These are phyloP conservation scores for Crocidura indochinensis DNA, from an alignment of 2,797 vertebrate genomes.

Conservation along the genomic window DNA sequence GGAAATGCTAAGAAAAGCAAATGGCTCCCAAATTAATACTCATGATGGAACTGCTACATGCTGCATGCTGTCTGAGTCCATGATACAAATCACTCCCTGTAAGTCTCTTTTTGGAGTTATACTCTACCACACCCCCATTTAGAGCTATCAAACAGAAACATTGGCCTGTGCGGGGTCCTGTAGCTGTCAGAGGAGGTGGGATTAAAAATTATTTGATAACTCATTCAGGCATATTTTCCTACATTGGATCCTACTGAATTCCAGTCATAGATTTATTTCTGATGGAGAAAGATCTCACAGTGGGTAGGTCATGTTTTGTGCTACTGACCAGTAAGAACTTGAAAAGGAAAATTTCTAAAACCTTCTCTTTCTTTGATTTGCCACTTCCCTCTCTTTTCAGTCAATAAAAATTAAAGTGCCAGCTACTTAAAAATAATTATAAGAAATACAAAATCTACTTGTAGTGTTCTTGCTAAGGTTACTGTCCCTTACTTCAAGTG, in stretches of 20 bases:
- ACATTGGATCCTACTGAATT: background rate
- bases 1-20: background rate
- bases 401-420: conserved; percentile 40
- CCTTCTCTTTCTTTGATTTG: conserved; percentile 34
- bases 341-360: background rate
- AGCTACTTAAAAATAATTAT: conserved; percentile 43
- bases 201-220: background rate
- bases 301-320: background rate
- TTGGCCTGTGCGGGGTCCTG: background rate
- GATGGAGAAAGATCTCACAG: background rate
- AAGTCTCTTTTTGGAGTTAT: background rate
- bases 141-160: background rate
- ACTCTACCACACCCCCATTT: background rate
- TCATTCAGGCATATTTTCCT: background rate
- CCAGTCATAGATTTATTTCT: conserved; percentile 7
- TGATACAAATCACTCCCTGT: background rate
- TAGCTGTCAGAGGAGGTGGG: background rate
- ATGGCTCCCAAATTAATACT: background rate
- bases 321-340: background rate
- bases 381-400: background rate
- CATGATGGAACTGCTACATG: background rate
- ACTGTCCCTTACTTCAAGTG: conserved; percentile 62
- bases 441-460: conserved; percentile 63
- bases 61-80: background rate
- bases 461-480: conserved; percentile 2